Conservation (phyloP, 2,797 vertebrate species). For the Rhinatrema bivittatum region DNA sequence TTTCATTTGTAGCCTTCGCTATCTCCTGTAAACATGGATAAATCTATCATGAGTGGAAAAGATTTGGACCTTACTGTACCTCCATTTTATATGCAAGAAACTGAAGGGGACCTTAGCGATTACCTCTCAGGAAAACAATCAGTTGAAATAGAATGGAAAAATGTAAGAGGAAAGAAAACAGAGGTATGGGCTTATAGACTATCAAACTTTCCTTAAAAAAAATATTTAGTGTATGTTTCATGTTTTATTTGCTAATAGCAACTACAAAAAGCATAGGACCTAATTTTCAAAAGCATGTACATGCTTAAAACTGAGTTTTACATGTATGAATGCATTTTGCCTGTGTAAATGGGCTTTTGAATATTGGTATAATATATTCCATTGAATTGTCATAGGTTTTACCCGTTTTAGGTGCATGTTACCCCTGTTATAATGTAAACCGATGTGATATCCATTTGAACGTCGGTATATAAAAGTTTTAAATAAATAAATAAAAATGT, state of each 20-base stretch:
- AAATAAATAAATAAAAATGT: too few species aligned
- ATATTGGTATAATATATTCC: too few species aligned
- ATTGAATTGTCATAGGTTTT: too few species aligned
- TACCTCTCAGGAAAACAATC: conserved; percentile 11
- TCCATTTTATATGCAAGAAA: neutral
- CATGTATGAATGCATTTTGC: too few species aligned
- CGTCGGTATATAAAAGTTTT: too few species aligned
- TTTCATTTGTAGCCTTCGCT: conserved; percentile 23
- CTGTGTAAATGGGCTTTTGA: too few species aligned
- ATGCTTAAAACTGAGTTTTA: too few species aligned
- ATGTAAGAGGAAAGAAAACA: conserved; percentile 9
- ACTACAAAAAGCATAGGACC: neutral
- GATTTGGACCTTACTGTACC: conserved; percentile 1
- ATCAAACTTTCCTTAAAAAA: neutral
- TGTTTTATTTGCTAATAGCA: neutral
- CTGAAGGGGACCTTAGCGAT: conserved; percentile 1
- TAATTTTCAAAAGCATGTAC: too few species aligned
- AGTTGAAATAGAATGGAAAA: conserved; percentile 17
- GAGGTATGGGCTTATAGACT: conserved; percentile 18
- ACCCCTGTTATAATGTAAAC: too few species aligned
- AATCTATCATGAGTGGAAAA: conserved; percentile 17
- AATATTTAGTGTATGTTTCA: neutral
- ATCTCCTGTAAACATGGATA: neutral
- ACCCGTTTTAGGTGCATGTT: too few species aligned
- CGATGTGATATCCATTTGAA: too few species aligned